Evolutionary conservation across 1,140 invertebrate species (phyloP).

Genomic region (Potamilus streckersoni): DNA sequence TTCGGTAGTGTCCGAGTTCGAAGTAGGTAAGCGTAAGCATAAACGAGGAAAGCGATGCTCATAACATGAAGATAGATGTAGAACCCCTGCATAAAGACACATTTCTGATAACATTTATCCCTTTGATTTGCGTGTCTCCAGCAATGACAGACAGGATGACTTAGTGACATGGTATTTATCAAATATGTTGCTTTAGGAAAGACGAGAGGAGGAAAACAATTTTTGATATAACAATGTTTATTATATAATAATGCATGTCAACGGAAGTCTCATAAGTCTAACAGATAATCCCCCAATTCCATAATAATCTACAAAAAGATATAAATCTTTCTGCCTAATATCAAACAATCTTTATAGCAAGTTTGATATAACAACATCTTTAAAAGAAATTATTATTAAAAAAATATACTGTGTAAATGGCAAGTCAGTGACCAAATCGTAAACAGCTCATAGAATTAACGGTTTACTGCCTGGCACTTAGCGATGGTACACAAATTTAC

Average conservation of each 20-base stretch:
- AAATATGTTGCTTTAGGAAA: neutral
- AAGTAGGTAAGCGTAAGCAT: slow-evolving; percentile 96
- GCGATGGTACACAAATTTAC: no score
- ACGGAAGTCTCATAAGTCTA: neutral
- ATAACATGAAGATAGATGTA: slow-evolving; percentile 96
- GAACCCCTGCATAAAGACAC: slow-evolving; percentile 80
- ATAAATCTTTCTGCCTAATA: no score
- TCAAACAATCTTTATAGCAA: no score
- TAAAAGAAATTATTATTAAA: no score
- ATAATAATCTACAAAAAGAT: no score
- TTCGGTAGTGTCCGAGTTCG: slow-evolving; percentile 19
- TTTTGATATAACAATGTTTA: neutral
- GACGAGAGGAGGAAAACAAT: neutral
- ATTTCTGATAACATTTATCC: slow-evolving; percentile 15
- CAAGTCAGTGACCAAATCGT: no score
- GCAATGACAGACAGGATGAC: neutral
- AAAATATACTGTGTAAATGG: no score
- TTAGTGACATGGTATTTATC: neutral
- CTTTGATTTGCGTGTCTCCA: neutral
- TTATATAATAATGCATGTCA: neutral
- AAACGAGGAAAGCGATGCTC: slow-evolving; percentile 94
- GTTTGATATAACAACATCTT: no score
- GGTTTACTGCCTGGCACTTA: no score
- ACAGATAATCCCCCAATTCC: no score
- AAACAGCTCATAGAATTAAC: no score